phyloP scores from a whole-genome alignment of 2,888 invertebrate species.

The Drosophila suboccidentalis region DNA sequence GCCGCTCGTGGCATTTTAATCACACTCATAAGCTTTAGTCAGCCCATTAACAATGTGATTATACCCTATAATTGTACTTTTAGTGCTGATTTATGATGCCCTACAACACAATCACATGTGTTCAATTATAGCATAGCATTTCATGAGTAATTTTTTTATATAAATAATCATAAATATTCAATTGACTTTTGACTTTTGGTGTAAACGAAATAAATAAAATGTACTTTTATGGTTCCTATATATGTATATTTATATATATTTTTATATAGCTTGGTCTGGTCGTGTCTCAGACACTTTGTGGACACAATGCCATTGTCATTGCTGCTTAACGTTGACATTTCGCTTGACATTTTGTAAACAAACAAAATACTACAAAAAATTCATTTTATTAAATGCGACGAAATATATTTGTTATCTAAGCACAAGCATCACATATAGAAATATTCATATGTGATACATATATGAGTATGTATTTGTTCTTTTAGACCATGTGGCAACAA shows the following conservation, averaged over 20 bases:
- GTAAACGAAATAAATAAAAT: conserved; percentile 2
- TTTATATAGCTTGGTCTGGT: conserved; percentile 23
- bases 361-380: conserved; percentile 43
- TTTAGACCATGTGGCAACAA: conserved; percentile 17
- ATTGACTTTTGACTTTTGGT: conserved; percentile 3
- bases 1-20: conserved; percentile 67
- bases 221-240: conserved; percentile 5
- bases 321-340: conserved; percentile 38
- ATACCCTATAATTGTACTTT: conserved; percentile 28
- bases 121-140: conserved; percentile 1
- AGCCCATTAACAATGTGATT: conserved; percentile 19
- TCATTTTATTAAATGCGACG: conserved; percentile 61
- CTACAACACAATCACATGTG: conserved; percentile 21
- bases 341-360: conserved; percentile 56
- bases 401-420: conserved; percentile 61
- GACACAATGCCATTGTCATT: conserved; percentile 43
- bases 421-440: conserved; percentile 29
- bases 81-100: conserved; percentile 33
- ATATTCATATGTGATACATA: conserved; percentile 14
- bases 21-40: conserved; percentile 36
- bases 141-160: conserved; percentile 13
- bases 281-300: conserved; percentile 18
- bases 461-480: background rate
- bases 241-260: too few species aligned
- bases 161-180: conserved; percentile 15